Percentiles rank a stretch among this genome's conserved stretches.
These are phyloP conservation scores for Mormoops blainvillei DNA, from an alignment of 2,113 vertebrate genomes.

Conservation along the genomic window DNA sequence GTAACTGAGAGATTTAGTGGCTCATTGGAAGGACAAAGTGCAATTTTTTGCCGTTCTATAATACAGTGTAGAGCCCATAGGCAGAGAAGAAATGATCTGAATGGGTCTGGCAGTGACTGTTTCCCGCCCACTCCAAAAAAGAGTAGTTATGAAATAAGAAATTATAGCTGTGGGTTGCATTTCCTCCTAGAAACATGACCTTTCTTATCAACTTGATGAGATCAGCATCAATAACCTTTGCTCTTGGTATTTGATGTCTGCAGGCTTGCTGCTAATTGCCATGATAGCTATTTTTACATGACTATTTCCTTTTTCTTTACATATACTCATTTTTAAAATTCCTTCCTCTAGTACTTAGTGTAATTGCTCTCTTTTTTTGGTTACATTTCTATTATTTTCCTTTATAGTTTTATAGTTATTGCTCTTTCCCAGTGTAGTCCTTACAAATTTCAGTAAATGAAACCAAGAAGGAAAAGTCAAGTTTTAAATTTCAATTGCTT, in stretches of 20 bases:
- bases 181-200: neutral
- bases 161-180: neutral
- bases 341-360: neutral
- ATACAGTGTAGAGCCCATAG: neutral
- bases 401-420: neutral
- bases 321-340: neutral
- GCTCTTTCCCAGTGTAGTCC: neutral
- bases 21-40: neutral
- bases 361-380: neutral
- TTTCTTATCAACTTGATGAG: neutral
- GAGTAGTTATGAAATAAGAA: neutral
- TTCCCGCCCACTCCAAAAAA: neutral
- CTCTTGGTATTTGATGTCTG: neutral
- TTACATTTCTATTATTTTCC: neutral
- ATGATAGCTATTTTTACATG: neutral
- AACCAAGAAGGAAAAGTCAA: neutral
- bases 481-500: neutral
- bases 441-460: conserved; percentile 9
- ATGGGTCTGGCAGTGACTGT: neutral
- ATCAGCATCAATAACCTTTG: neutral
- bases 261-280: neutral
- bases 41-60: neutral
- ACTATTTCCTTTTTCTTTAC: neutral
- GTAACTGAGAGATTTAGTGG: neutral
- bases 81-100: neutral